These are phyloP conservation scores for Mongoloraphidia duomilia DNA, from an alignment of 2,888 invertebrate genomes.

Conservation along the genomic window DNA sequence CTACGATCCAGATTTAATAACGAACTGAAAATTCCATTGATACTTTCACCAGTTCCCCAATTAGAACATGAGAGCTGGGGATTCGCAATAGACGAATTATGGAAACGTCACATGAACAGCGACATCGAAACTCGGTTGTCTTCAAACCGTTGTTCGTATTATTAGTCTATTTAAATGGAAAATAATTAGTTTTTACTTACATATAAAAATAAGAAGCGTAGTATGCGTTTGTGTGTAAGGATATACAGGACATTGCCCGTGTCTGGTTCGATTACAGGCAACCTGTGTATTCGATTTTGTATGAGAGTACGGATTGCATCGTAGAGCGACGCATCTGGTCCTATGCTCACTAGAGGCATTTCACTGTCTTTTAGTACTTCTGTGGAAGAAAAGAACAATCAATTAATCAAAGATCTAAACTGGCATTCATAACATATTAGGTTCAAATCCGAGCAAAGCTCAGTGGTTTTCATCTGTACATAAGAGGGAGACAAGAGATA, in stretches of 20 bases:
- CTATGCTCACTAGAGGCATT: constrained; percentile 78
- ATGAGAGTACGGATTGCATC: constrained; percentile 90
- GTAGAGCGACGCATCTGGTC: constrained; percentile 82
- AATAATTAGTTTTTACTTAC: constrained; percentile 49
- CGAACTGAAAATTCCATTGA: too few relatives aligned
- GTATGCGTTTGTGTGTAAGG: constrained; percentile 94
- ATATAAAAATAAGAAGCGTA: constrained; percentile 94
- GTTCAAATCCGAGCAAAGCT: too few relatives aligned
- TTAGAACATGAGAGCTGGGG: too few relatives aligned
- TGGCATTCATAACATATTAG: too few relatives aligned
- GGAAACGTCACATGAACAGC: too few relatives aligned
- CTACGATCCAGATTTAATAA: too few relatives aligned
- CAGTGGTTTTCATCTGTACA: too few relatives aligned
- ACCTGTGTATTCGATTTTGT: constrained; percentile 86
- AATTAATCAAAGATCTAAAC: background rate
- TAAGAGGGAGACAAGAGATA: too few relatives aligned
- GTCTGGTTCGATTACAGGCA: constrained; percentile 91
- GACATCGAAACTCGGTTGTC: too few relatives aligned
- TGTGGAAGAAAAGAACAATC: constrained; percentile 27
- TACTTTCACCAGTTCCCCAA: too few relatives aligned
- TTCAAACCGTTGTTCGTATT: too few relatives aligned
- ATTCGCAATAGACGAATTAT: too few relatives aligned
- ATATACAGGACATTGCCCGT: constrained; percentile 97
- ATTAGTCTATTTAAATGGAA: background rate
- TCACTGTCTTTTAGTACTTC: constrained; percentile 77